Base-by-base conservation (phyloP, 2,113 vertebrate genomes). In the Cnemophilus loriae region DNA sequence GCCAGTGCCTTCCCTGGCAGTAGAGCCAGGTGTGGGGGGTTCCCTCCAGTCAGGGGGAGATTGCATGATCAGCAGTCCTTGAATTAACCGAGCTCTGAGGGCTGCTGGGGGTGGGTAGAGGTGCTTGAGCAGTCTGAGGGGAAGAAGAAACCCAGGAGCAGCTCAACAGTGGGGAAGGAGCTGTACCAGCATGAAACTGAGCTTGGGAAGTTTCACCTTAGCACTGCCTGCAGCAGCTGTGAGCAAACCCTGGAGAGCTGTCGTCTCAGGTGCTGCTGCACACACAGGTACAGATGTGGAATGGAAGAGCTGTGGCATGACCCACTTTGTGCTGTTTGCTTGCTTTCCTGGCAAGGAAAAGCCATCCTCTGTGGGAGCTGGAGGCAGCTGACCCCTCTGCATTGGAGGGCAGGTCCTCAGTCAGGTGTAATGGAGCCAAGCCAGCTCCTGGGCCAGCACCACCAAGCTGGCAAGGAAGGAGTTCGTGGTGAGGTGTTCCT, bases 401-500 rank as follows among this genome's bases (percentile, higher is more conserved):
- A 1, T 1, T 18, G 37, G 22, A 11, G 22, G 17, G 65, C 19
- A 80, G 26, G 5, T 26, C 30, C 30, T 35, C 7, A 9, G 16
- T 4, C 16, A 11, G 70, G 47, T 7, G 8, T 28, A 8, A 5
- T 2, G 1, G 42, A 53, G 61, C 42, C 78, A 49, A 44, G 42
- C 1, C 26, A 47, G 64, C 59, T 30, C 55, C 60, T 24, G 3
- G 7, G 76, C 16, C 52, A 65, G 77, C 44, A 67, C 3, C 53
- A 86, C 3, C 26, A 7, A 17, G 5, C 24, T 41, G 73, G 53
- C 2, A 19, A 20, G 56, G 47, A 67, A 37, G 69, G 18, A 9
- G 13, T 3, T 9, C 7, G 4, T 12, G 33, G 5, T 0, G 3
- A 52, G 67, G 6, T 4, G 1, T 2, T 5, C 7, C 2, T 19